Evolutionary conservation across 2,797 vertebrate species (phyloP).

Genomic region (Ptychadena robeensis): DNA sequence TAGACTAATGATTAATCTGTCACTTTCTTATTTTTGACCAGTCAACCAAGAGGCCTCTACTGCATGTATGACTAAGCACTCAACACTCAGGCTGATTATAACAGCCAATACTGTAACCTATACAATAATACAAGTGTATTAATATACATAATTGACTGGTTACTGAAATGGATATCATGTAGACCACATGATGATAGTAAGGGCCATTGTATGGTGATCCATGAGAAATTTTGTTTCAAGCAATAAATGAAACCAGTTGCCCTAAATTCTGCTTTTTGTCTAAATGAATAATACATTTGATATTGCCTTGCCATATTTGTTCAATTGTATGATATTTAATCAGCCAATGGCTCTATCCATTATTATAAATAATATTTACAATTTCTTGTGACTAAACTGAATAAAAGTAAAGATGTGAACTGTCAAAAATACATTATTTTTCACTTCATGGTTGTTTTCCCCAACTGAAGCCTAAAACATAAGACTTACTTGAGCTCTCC

Average conservation of each 20-base stretch:
- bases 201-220: not conserved
- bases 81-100: not conserved
- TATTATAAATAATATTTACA: not conserved
- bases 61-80: not conserved
- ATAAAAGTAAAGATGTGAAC: not conserved
- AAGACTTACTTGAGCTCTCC: not conserved
- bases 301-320: not conserved
- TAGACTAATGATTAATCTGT: not conserved
- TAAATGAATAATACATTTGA: not conserved
- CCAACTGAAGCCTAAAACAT: not conserved
- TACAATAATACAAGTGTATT: not conserved
- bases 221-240: not conserved
- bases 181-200: no score
- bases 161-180: no score
- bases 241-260: not conserved
- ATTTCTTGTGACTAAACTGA: not conserved
- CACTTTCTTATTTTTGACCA: not conserved
- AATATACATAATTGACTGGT: not conserved
- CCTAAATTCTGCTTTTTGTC: not conserved
- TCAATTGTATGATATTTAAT: not conserved
- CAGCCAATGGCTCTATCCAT: not conserved
- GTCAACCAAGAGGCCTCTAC: not conserved
- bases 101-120: not conserved
- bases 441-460: not conserved
- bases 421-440: not conserved